Base-by-base conservation (phyloP, 1,140 invertebrate species). In the Holcopasites calliopsidis region DNA sequence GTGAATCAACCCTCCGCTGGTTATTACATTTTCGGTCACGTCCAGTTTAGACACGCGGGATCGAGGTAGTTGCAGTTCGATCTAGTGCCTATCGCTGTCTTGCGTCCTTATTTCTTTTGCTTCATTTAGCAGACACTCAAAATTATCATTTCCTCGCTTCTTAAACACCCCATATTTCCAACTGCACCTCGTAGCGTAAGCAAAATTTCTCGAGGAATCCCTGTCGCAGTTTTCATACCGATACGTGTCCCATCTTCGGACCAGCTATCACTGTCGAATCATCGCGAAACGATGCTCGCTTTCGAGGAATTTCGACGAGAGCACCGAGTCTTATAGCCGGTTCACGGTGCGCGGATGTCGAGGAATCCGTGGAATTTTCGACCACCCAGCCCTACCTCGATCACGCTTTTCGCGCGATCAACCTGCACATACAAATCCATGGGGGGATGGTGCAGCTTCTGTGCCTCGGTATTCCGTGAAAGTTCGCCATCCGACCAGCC, bases 381-480 rank as follows among this genome's bases (percentile, higher is more conserved):
- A 23, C 23, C 18, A 21, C 11, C 16, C 16, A 47, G 44, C 7
- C 23, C 11, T 10, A 16, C 18, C 54, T 4, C 18, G 47, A 16
- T 35, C 38, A n/a, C n/a, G n/a, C n/a, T n/a, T n/a, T n/a, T n/a
- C 58, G 52, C 50, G 33, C 13, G 52, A 49, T 57, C 62, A 44
- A 26, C 18, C 66, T 40, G 44, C 52, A 52, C 23, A 28, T 54
- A 68, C 52, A 79, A 58, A 44, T 65, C n/a, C n/a, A n/a, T n/a
- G 58, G 16, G 13, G 21, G 0, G 35, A 44, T 38, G 44, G 60
- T 49, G 18, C 62, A 64, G 38, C 26, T 18, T 55, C 80, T 62
- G 47, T n/a, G n/a, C n/a, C 50, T 82, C 79, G 68, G 79, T 82
- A 82, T 81, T 82, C 80, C 79, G 10, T 18, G 62, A 62, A 77